Conservation (phyloP, 2,888 invertebrate genomes). For the Nebria brevicollis region DNA sequence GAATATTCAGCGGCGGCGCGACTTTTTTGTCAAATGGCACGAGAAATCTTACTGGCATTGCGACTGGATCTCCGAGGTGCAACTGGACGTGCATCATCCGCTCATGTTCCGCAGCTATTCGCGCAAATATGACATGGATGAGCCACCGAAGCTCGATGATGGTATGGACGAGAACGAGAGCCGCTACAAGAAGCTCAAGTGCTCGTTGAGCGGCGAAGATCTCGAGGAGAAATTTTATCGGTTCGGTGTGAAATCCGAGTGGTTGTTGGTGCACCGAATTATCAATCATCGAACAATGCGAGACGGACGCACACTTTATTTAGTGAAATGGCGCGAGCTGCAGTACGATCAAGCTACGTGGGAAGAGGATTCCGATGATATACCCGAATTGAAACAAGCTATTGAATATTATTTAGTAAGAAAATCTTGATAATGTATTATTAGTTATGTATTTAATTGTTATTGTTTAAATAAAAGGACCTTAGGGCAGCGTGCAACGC, state of each 20-base stretch:
- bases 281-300: slow-evolving; percentile 91
- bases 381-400: slow-evolving; percentile 85
- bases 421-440: no score
- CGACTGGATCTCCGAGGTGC: slow-evolving; percentile 93
- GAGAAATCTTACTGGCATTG: slow-evolving; percentile 99
- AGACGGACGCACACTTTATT: slow-evolving; percentile 85
- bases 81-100: slow-evolving; percentile 95
- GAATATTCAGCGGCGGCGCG: slow-evolving; percentile 73
- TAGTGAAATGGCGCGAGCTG: slow-evolving; percentile 98
- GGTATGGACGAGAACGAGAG: slow-evolving; percentile 82
- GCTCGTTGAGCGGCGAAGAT: slow-evolving; percentile 72
- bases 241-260: slow-evolving; percentile 97
- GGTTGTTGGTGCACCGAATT: slow-evolving; percentile 95
- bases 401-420: slow-evolving; percentile 88
- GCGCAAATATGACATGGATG: slow-evolving; percentile 96
- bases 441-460: slow-evolving; percentile 3
- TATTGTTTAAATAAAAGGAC: slow-evolving; percentile 65
- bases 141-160: slow-evolving; percentile 96
- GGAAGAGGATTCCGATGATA: slow-evolving; percentile 93
- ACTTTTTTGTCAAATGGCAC: slow-evolving; percentile 98
- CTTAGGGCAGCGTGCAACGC: slow-evolving; percentile 78
- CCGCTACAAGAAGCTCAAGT: slow-evolving; percentile 75
- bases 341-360: slow-evolving; percentile 97
- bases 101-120: slow-evolving; percentile 92
- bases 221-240: slow-evolving; percentile 77